Conservation (phyloP, 30 jellyfish, hydroid and myxozoan species). For the Cassiopea xamachana region DNA sequence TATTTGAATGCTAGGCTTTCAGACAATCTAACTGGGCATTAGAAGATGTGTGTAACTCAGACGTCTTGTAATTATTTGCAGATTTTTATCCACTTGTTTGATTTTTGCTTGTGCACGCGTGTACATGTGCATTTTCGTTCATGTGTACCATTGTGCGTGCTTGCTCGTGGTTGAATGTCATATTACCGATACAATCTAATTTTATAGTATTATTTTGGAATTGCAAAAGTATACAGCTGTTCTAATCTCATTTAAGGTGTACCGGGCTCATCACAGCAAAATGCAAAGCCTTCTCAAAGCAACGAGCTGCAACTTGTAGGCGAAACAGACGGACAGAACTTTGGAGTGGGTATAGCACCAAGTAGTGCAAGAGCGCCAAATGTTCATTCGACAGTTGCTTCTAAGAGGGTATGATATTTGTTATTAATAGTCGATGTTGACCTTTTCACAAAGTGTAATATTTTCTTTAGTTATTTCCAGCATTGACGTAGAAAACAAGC, state of each 20-base stretch:
- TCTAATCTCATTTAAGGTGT: not conserved
- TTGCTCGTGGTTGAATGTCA: not conserved
- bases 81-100: no score
- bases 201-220: not conserved
- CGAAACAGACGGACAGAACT: constrained; percentile 90
- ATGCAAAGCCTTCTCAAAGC: not conserved
- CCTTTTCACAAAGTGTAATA: not conserved
- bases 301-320: constrained; percentile 78
- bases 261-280: not conserved
- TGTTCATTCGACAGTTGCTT: constrained; percentile 44
- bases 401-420: constrained; percentile 74
- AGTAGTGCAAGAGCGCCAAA: constrained; percentile 74
- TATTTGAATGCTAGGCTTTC: no score
- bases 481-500: no score
- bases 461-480: not conserved
- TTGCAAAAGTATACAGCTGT: not conserved
- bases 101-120: no score
- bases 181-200: not conserved
- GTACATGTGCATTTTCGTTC: no score
- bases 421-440: not conserved
- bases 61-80: no score
- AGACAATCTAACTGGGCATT: no score
- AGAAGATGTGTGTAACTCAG: no score
- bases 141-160: no score
- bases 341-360: constrained; percentile 91